These are phyloP conservation scores for Hippocampus kuda DNA, from an alignment of 2,797 vertebrate genomes.

Conservation along the genomic window DNA sequence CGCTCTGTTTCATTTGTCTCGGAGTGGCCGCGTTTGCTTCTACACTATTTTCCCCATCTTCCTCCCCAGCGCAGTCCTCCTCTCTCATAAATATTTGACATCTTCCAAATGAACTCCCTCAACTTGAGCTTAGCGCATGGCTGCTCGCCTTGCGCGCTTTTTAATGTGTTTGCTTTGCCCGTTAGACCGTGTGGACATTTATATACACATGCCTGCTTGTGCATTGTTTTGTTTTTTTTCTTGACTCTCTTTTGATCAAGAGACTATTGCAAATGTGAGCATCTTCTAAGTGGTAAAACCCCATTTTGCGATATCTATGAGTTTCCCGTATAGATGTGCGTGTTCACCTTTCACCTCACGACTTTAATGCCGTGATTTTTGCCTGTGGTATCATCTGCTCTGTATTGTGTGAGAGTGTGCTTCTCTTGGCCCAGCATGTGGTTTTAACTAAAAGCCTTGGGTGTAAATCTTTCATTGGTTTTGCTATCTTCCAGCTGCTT, in stretches of 20 bases:
- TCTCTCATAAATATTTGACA: slow-evolving; percentile 65
- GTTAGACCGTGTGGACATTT: slow-evolving; percentile 11
- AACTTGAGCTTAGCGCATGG: slow-evolving; percentile 45
- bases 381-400: not conserved
- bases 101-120: slow-evolving; percentile 59
- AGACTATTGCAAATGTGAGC: not conserved
- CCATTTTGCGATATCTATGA: not conserved
- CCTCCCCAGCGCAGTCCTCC: slow-evolving; percentile 44
- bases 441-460: slow-evolving; percentile 9
- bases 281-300: not conserved
- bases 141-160: slow-evolving; percentile 34
- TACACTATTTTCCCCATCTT: slow-evolving; percentile 34
- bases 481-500: not conserved
- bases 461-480: slow-evolving; percentile 14
- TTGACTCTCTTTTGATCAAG: not conserved
- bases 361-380: slow-evolving; percentile 3
- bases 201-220: slow-evolving; percentile 2
- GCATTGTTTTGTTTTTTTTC: not conserved
- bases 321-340: not conserved
- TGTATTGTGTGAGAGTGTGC: not conserved
- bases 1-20: slow-evolving; percentile 31
- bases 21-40: slow-evolving; percentile 21
- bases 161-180: slow-evolving; percentile 21
- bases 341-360: not conserved
- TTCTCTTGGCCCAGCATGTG: slow-evolving; percentile 2